These are phyloP conservation scores for Polypedilum vanderplanki DNA, from an alignment of 1,140 invertebrate genomes.

Conservation along the genomic window DNA sequence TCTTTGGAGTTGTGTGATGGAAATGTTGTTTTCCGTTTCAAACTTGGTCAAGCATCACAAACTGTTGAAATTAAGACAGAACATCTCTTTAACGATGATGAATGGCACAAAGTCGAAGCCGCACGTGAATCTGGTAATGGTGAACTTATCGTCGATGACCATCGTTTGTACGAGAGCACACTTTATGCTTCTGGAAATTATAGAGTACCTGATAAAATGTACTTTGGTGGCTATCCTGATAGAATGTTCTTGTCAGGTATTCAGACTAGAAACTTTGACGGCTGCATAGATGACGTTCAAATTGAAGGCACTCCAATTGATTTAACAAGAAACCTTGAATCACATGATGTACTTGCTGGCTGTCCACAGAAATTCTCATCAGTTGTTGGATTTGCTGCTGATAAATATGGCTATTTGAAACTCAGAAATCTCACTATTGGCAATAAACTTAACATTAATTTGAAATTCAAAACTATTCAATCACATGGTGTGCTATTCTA, in stretches of 20 bases:
- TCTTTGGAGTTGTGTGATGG: conserved; percentile 78
- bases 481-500: conserved; percentile 73
- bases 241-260: conserved; percentile 59
- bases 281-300: conserved; percentile 80
- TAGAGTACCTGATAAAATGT: conserved; percentile 60
- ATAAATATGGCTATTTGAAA: conserved; percentile 57
- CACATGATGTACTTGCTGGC: conserved; percentile 72
- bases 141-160: conserved; percentile 61
- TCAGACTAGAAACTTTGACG: conserved; percentile 75
- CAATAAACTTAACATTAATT: conserved; percentile 64
- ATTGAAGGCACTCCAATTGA: conserved; percentile 69
- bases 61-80: conserved; percentile 48
- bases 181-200: conserved; percentile 44
- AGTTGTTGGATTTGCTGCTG: conserved; percentile 42
- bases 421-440: conserved; percentile 51
- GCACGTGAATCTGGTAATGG: conserved; percentile 58
- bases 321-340: conserved; percentile 67
- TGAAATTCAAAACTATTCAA: conserved; percentile 82
- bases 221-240: conserved; percentile 79
- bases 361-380: conserved; percentile 63
- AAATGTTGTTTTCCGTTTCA: conserved; percentile 61
- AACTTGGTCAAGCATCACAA: conserved; percentile 54
- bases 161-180: conserved; percentile 43
- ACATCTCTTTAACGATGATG: conserved; percentile 67
- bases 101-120: conserved; percentile 73